Conservation (phyloP, 2,113 vertebrate genomes). For the Clupea harengus region DNA sequence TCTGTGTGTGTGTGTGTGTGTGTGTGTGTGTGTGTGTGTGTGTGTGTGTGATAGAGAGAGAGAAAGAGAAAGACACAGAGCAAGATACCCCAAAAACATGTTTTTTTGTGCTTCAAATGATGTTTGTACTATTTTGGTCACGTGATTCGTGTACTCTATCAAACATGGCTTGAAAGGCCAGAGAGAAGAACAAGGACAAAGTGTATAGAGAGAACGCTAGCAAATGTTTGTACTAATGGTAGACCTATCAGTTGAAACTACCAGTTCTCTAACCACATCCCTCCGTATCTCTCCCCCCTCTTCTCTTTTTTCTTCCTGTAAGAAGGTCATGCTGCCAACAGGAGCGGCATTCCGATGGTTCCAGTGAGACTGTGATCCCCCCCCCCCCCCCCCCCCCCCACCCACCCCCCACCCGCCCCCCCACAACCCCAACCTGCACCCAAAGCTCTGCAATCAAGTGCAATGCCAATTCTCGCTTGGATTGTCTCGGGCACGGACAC, state of each 20-base stretch:
- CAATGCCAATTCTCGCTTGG: constrained; percentile 94
- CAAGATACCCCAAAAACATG: not conserved
- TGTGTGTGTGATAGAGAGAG: not conserved
- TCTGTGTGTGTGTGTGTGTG: not conserved
- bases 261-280: constrained; percentile 26
- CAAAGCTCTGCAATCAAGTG: constrained; percentile 98
- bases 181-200: not conserved
- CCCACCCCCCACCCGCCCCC: too few species aligned
- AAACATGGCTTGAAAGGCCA: not conserved
- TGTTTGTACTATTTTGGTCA: not conserved
- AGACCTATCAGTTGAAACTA: constrained; percentile 52
- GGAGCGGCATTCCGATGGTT: constrained; percentile 98
- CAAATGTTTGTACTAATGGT: not conserved
- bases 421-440: constrained; percentile 64
- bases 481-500: constrained; percentile 94
- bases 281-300: not conserved
- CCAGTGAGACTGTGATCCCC: constrained; percentile 86
- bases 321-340: constrained; percentile 99
- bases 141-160: not conserved
- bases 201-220: constrained; percentile 6
- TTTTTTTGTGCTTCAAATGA: not conserved
- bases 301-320: constrained; percentile 73
- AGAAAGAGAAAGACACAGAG: not conserved
- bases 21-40: not conserved
- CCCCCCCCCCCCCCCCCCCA: not conserved